Percentiles rank a stretch among this genome's conserved stretches.
phyloP scores from a whole-genome alignment of 2,888 invertebrate genomes.

The Pseudococcus viburni region DNA sequence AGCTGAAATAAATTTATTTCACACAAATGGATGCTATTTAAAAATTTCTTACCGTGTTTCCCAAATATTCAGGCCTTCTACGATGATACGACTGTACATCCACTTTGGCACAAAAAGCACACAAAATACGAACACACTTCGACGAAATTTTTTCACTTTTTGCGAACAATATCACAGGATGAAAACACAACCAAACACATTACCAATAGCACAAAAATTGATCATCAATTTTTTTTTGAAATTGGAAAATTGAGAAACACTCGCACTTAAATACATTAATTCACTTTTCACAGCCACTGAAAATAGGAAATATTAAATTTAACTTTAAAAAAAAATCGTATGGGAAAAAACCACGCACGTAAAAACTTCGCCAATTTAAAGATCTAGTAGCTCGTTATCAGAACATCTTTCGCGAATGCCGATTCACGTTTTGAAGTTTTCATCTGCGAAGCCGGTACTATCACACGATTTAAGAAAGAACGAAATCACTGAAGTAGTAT shows the following conservation, averaged over 20 bases:
- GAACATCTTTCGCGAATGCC: conserved; percentile 32
- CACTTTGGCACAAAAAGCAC: background rate
- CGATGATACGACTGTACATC: background rate
- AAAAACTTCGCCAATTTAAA: background rate
- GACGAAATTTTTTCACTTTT: background rate
- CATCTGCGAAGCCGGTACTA: conserved; percentile 38
- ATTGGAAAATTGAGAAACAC: background rate
- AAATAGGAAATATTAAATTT: too few species aligned
- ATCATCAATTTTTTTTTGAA: background rate
- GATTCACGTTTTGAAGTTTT: conserved; percentile 37
- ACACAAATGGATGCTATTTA: too few species aligned
- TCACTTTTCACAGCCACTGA: background rate
- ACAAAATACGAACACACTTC: background rate
- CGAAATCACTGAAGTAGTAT: conserved; percentile 52
- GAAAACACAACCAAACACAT: background rate
- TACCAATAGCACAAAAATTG: background rate
- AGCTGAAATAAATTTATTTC: too few species aligned
- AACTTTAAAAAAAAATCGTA: too few species aligned
- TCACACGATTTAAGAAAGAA: conserved; percentile 49
- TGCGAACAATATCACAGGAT: background rate
- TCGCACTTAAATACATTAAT: background rate
- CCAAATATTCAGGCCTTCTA: background rate
- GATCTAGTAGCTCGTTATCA: background rate
- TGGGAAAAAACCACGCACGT: background rate
- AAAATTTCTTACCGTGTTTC: background rate